Conservation (phyloP, 2,797 vertebrate species). For the Sciurus carolinensis region DNA sequence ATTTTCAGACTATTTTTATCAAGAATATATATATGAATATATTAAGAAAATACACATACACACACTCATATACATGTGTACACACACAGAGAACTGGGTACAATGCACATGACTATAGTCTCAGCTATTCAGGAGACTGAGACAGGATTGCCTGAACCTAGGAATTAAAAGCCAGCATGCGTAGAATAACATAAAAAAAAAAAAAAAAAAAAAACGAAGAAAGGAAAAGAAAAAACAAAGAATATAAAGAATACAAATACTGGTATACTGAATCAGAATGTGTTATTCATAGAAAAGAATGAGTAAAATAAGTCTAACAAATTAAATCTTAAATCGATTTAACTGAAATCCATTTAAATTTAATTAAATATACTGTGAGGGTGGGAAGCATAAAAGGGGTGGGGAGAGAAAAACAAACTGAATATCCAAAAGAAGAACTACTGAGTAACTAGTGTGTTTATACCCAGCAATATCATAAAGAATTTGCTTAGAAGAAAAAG, state of each 20-base stretch:
- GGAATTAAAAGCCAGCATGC: neutral
- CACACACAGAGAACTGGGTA: too few relatives aligned
- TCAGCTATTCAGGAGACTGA: neutral
- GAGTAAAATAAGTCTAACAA: neutral
- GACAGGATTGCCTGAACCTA: neutral
- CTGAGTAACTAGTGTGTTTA: neutral
- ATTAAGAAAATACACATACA: too few relatives aligned
- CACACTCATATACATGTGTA: too few relatives aligned
- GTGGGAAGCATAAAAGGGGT: neutral
- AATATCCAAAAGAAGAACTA: neutral
- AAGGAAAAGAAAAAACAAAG: neutral
- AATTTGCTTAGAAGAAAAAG: slow-evolving; percentile 1
- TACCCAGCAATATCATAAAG: neutral
- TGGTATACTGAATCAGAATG: neutral
- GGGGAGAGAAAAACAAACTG: neutral
- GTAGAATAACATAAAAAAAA: neutral
- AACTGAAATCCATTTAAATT: neutral
- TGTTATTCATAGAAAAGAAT: neutral
- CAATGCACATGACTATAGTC: neutral
- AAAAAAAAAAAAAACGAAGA: too few relatives aligned
- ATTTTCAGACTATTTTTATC: neutral
- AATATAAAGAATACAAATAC: too few relatives aligned
- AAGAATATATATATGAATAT: neutral
- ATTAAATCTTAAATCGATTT: neutral
- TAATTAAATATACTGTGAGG: neutral